phyloP scores from a whole-genome alignment of 2,797 vertebrate species.

The Kryptopterus vitreolus region DNA sequence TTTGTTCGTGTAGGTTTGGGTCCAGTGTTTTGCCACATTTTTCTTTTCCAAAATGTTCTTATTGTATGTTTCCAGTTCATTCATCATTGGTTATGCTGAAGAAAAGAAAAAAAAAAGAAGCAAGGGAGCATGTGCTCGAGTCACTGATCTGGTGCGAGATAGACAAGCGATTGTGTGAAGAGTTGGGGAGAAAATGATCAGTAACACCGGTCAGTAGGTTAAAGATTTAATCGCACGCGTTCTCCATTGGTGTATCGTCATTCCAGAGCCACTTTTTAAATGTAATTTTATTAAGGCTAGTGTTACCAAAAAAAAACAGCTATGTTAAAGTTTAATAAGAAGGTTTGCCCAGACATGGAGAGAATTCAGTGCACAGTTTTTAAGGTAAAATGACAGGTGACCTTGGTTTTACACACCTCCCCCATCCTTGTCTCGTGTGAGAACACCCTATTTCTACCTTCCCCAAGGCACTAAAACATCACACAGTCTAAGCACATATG shows the following conservation, averaged over 20 bases:
- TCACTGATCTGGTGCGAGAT: not conserved
- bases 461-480: slow-evolving; percentile 61
- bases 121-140: not conserved
- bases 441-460: slow-evolving; percentile 29
- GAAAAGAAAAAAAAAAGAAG: not conserved
- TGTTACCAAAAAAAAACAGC: not conserved
- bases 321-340: slow-evolving; percentile 2
- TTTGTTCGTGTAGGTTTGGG: not conserved
- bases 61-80: too few relatives aligned
- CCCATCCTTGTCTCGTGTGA: slow-evolving; percentile 24
- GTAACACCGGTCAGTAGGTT: not conserved
- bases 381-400: slow-evolving; percentile 41
- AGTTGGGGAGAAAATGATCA: not conserved
- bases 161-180: not conserved
- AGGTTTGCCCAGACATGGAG: not conserved
- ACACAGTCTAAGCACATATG: slow-evolving; percentile 60
- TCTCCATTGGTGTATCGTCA: not conserved
- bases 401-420: slow-evolving; percentile 47
- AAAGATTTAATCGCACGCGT: not conserved
- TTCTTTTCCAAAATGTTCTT: not conserved
- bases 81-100: not conserved
- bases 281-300: not conserved
- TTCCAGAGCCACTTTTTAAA: not conserved
- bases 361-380: slow-evolving; percentile 18
- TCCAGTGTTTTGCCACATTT: not conserved